Percentiles rank a stretch among this genome's conserved stretches.
These are phyloP conservation scores for Aphelinus atriplicis DNA, from an alignment of 1,140 invertebrate genomes.

Conservation along the genomic window DNA sequence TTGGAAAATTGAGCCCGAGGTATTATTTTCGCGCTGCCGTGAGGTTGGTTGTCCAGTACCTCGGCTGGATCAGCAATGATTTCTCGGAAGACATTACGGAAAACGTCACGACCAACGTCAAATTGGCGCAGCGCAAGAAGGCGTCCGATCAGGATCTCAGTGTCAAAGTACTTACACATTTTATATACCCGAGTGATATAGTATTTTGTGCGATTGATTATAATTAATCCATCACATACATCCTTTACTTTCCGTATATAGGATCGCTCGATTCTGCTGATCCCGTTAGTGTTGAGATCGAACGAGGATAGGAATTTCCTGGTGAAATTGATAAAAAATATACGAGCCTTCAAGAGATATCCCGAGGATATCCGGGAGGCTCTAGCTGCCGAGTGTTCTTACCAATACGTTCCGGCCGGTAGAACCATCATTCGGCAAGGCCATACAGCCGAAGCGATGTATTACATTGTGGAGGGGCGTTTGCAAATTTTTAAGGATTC, in stretches of 20 bases:
- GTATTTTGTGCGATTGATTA: too few relatives aligned
- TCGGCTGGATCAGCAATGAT: conserved; percentile 47
- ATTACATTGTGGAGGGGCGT: conserved; percentile 71
- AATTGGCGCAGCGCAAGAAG: conserved; percentile 63
- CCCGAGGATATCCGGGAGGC: conserved; percentile 65
- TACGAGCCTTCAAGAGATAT: conserved; percentile 50
- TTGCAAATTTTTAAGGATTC: conserved; percentile 64
- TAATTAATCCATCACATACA: too few relatives aligned
- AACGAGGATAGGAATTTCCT: conserved; percentile 42
- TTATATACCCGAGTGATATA: too few relatives aligned
- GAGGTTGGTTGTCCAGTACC: conserved; percentile 63
- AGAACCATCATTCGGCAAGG: conserved; percentile 69
- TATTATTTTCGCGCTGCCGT: conserved; percentile 68
- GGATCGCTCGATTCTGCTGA: conserved; percentile 53
- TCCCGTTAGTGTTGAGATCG: conserved; percentile 39
- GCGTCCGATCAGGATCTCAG: conserved; percentile 20
- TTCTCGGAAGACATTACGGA: conserved; percentile 64
- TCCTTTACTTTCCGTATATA: conserved; percentile 15
- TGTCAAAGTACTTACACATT: conserved; percentile 17
- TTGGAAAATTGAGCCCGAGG: conserved; percentile 60
- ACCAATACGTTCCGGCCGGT: conserved; percentile 67
- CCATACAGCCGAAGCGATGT: conserved; percentile 67
- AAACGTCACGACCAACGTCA: conserved; percentile 66
- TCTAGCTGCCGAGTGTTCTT: conserved; percentile 67
- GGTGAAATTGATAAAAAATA: conserved; percentile 45